Conservation (phyloP, 2,888 invertebrate genomes). For the Schizaphis graminum region DNA sequence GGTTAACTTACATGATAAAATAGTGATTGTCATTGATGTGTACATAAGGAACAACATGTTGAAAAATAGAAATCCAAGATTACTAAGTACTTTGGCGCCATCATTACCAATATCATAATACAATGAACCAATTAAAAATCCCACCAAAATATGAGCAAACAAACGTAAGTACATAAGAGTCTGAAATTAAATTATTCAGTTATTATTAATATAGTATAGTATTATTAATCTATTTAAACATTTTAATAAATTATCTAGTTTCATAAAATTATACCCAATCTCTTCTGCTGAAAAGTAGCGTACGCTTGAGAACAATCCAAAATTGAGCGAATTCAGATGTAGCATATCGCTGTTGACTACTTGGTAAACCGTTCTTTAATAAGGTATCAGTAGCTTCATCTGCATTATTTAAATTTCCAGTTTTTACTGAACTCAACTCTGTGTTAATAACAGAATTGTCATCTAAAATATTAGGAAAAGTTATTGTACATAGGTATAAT, state of each 20-base stretch:
- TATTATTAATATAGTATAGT: not conserved
- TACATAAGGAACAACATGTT: conserved; percentile 99
- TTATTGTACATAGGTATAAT: not conserved
- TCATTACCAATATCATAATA: conserved; percentile 97
- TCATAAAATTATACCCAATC: conserved; percentile 80
- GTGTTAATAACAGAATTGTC: not conserved
- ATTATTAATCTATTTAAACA: not conserved
- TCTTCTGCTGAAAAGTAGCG: conserved; percentile 85
- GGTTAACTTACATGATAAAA: conserved; percentile 90
- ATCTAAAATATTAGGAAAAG: conserved; percentile 2
- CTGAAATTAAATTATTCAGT: conserved; percentile 74
- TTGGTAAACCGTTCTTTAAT: conserved; percentile 60
- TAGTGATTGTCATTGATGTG: conserved; percentile 99
- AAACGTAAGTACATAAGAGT: conserved; percentile 94
- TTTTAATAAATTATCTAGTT: not conserved
- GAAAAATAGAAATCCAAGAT: conserved; percentile 97
- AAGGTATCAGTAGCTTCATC: conserved; percentile 51
- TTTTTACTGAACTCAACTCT: conserved; percentile 46
- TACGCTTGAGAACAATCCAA: conserved; percentile 88
- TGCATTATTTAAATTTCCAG: conserved; percentile 30
- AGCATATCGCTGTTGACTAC: conserved; percentile 77
- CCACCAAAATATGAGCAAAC: conserved; percentile 93
- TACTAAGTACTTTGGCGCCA: conserved; percentile 95
- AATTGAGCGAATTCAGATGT: conserved; percentile 87
- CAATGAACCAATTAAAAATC: conserved; percentile 92